Evolutionary conservation across 2,113 vertebrate genomes (phyloP).

Genomic region (Cairina moschata): DNA sequence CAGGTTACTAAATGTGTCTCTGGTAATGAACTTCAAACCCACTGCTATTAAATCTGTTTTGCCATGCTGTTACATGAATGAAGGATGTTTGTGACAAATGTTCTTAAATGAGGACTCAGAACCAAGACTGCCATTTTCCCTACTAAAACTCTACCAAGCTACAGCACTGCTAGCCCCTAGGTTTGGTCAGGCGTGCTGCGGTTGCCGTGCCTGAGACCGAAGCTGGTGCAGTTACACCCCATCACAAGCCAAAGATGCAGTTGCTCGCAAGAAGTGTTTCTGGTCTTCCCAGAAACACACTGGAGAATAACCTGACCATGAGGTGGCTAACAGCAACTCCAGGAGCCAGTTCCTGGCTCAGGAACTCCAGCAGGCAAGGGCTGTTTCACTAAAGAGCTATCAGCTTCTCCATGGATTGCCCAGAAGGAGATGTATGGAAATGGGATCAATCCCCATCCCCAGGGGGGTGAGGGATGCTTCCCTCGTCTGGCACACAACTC

Average conservation of each 20-base stretch:
- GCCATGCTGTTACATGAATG: not conserved
- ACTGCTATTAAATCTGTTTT: not conserved
- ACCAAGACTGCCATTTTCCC: not conserved
- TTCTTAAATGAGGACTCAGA: not conserved
- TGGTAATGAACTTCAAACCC: not conserved
- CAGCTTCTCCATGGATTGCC: not conserved
- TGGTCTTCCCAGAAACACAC: accelerated
- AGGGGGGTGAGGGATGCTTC: not conserved
- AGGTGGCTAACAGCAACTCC: not conserved
- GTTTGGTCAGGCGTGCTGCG: not conserved
- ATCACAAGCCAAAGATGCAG: not conserved
- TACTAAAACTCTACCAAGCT: not conserved
- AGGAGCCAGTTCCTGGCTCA: too few relatives aligned
- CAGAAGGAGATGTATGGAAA: not conserved
- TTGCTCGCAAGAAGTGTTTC: too few relatives aligned
- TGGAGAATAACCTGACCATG: not conserved
- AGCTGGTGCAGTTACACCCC: not conserved
- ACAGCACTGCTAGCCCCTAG: not conserved
- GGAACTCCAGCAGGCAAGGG: accelerated
- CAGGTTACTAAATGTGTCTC: not conserved
- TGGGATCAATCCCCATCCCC: not conserved
- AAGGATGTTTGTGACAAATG: not conserved
- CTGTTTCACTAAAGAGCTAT: not conserved
- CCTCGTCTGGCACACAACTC: not conserved
- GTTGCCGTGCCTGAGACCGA: not conserved